Base-by-base conservation (phyloP, 2,888 invertebrate species). In the Ceraclea dissimilis region DNA sequence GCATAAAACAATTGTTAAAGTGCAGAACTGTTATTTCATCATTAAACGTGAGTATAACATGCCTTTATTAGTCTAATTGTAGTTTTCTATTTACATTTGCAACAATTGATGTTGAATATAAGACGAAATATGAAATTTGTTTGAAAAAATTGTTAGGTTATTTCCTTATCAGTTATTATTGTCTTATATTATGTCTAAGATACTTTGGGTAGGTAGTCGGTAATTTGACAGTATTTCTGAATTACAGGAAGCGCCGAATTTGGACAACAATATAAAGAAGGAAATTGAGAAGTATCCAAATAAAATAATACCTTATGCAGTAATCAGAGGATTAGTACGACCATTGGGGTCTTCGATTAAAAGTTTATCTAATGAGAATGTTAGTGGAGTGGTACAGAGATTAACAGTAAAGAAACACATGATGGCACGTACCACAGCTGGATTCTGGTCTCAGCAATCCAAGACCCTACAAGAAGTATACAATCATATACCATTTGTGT, bases 361-460 rank as follows among this genome's bases (percentile, higher is more conserved):
- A 54, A 90, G 90, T 70, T 80, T 82, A 63, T 84, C 87, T 69
- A 85, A 87, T 66, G 82, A 83, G 54, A 78, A 81, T 53, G 81
- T 90, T 2, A 83, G 83, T 19, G 91, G 91, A 44, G 91, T 91
- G 6, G 74, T 92, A 46, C 90, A 91, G 68, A 83, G 87, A 63
- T 76, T 91, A 52, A 85, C 86, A 65, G 82, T 90, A 63, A 88
- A 88, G 66, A 90, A 91, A 71, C 90, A 90, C 76, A 84, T 88
- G 4, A 82, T 90, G 61, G 86, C 89, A n/a, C 78, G 90, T 64
- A 88, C 85, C 31, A 84, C 87, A 4, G 85, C 88, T n/a, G 91
- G 91, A 2, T 90, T 90, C 71, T 91, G 91, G 91, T 84, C 88
- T 0, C 89, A 92, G 65, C 86, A 88, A 66, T 85, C 88, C 39